Conservation (phyloP, 2,113 vertebrate species). For the Falcunculus frontatus region DNA sequence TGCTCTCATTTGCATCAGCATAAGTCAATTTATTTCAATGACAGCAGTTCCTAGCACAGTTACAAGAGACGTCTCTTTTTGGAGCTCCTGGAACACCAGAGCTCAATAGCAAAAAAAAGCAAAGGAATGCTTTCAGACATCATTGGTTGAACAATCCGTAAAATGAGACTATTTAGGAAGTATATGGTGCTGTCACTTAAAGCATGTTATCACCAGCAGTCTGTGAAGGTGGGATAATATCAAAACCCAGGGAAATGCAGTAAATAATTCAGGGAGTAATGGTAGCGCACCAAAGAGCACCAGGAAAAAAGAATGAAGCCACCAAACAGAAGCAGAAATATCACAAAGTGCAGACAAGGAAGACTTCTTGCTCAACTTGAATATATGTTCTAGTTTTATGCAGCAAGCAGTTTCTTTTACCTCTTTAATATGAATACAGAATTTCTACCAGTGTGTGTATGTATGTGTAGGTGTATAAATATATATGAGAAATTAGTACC, state of each 20-base stretch:
- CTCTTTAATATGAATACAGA: not conserved
- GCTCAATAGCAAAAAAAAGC: not conserved
- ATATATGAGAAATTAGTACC: not conserved
- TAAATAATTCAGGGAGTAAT: not conserved
- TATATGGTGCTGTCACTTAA: not conserved
- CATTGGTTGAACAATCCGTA: not conserved
- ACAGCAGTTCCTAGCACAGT: not conserved
- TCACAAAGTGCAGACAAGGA: not conserved
- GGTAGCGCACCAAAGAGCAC: not conserved
- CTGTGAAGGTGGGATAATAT: not conserved
- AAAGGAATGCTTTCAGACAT: not conserved
- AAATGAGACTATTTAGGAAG: not conserved
- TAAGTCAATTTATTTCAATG: not conserved
- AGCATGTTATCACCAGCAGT: not conserved
- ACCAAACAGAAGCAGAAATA: not conserved
- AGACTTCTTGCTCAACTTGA: not conserved
- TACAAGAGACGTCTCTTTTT: not conserved
- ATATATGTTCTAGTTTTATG: not conserved
- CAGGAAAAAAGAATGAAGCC: not conserved
- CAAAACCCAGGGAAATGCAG: not conserved
- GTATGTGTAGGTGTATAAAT: not conserved
- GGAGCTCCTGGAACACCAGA: not conserved
- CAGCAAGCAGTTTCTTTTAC: not conserved
- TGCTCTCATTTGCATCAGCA: conserved; percentile 29
- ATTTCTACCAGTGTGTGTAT: not conserved